phyloP scores from a whole-genome alignment of 2,888 invertebrate genomes.

The Drosophila prolongata region DNA sequence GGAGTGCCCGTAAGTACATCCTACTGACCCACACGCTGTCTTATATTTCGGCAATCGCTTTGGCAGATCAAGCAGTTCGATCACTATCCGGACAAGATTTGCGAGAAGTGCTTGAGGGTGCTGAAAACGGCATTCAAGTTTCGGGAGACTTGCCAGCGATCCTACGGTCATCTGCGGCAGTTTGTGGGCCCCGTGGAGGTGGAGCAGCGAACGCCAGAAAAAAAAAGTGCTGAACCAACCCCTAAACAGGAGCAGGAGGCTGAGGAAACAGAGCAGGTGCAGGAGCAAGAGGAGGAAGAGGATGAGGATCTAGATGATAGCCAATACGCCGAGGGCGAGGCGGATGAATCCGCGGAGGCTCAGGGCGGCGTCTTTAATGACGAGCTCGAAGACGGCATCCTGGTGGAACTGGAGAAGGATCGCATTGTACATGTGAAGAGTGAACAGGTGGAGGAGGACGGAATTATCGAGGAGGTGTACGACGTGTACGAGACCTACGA shows the following conservation, averaged over 20 bases:
- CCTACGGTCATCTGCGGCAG: conserved; percentile 80
- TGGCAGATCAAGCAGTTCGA: conserved; percentile 79
- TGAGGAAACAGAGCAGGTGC: conserved; percentile 32
- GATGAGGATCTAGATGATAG: conserved; percentile 48
- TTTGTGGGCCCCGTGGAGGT: conserved; percentile 82
- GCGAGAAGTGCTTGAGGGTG: conserved; percentile 72
- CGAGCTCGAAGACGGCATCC: conserved; percentile 39
- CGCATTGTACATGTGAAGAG: conserved; percentile 56
- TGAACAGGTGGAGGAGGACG: conserved; percentile 79
- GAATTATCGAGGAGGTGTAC: conserved; percentile 73
- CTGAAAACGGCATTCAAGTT: conserved; percentile 77
- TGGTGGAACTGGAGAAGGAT: conserved; percentile 50
- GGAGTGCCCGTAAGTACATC: conserved; percentile 79
- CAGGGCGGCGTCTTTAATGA: conserved; percentile 12
- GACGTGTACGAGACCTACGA: conserved; percentile 80
- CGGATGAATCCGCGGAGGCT: conserved; percentile 17
- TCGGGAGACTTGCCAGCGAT: conserved; percentile 76
- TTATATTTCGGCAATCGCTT: not conserved
- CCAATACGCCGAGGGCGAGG: conserved; percentile 18
- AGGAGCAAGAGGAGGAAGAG: conserved; percentile 36
- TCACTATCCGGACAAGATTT: conserved; percentile 82
- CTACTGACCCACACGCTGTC: accelerated
- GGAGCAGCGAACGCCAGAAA: conserved; percentile 36
- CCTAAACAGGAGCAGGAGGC: conserved; percentile 26
- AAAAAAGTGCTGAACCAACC: not conserved